Base-by-base conservation (phyloP, 2,113 vertebrate species). In the Lontra canadensis region DNA sequence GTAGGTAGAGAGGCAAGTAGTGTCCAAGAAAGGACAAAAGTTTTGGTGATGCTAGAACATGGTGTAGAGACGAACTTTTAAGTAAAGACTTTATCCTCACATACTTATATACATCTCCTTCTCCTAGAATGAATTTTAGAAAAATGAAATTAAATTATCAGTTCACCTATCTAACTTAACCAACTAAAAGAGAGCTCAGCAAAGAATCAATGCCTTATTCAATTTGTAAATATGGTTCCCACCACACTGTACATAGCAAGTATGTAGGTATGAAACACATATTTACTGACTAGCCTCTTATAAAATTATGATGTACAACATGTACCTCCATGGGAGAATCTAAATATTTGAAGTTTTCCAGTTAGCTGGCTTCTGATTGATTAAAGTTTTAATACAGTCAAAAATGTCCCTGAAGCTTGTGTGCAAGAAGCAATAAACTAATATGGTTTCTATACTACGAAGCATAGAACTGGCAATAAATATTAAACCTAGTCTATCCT, bases 291-390 rank as follows among this genome's bases (percentile, higher is more conserved):
- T 92, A 6, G 29, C 1, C 36, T 88, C 44, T 83, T 80, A 73
- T 49, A 86, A 92, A 97, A 96, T 97, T 78, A 95, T 79, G 78
- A 76, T 95, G 79, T 94, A 76, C 3, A 21, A 55, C 67, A 94
- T 84, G 26, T 3, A 83, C 44, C 61, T 88, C 67, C 73, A 67
- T 36, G 7, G 8, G 18, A 95, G 44, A 94, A 92, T 23, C 80
- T 87, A 83, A 87, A 94, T 96, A 95, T 96, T 90, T 97, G 36
- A 92, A 42, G 17, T 71, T 83, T 97, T 88, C 39, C 29, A 63
- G 71, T 21, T 79, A 95, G 21, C 42, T 85, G 21, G n/a, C 31
- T 97, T 85, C 85, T 85, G 80, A 86, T 52, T 96, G 79, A 88
- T 93, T 36, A 95, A 93, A 90, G 81, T 76, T 80, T 96, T 71